Evolutionary conservation across 2,888 invertebrate genomes (phyloP), one percentile per base, ranked within the genome.

Genomic region (Epistrophella euchroma): DNA sequence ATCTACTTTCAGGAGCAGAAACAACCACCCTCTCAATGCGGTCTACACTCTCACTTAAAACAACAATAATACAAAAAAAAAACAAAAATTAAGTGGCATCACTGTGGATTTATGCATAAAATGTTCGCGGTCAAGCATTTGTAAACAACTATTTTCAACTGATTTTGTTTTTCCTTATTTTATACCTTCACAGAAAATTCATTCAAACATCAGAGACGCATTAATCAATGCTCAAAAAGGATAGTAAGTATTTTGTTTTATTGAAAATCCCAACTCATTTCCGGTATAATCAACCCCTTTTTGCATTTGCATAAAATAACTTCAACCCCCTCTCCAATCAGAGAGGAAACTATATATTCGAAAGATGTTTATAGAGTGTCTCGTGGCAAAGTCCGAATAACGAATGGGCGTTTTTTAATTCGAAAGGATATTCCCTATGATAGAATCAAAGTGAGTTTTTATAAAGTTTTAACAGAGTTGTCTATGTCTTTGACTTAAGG

Each of bases 61-160:
- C 40, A 64, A 45, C 22, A 60, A 58, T 19, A 56, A n/a, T n/a
- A n/a, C n/a, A n/a, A 4, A 45, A 15, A 15, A 40, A 37, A 17
- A 60, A 60, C 13, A 62, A 37, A 64, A 43, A n/a, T 15, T 17
- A 73, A 75, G 80, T 80, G 74, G 78, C 71, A 83, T 74, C 72
- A 25, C 70, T 78, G 32, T 73, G 64, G 75, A 74, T 56, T 75
- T 58, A 71, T 68, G 68, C 79, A 87, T 75, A 52, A 78, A 73
- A 86, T 82, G 45, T 86, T 73, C 82, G 86, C 82, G 86, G 82
- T 86, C 86, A 86, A 82, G 77, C 70, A 86, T 70, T 70, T 66
- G 58, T 66, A 58, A 76, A 75, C 43, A 75, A 71, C 71, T 72
- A 62, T 70, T 25, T 25, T 32, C 11, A 28, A 13, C 17, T 50